A percentile compares a stretch with the other conserved stretches of the same genome.
These are phyloP conservation scores for Caenorhabditis latens DNA, from an alignment of 1,140 invertebrate species.

Conservation along the genomic window DNA sequence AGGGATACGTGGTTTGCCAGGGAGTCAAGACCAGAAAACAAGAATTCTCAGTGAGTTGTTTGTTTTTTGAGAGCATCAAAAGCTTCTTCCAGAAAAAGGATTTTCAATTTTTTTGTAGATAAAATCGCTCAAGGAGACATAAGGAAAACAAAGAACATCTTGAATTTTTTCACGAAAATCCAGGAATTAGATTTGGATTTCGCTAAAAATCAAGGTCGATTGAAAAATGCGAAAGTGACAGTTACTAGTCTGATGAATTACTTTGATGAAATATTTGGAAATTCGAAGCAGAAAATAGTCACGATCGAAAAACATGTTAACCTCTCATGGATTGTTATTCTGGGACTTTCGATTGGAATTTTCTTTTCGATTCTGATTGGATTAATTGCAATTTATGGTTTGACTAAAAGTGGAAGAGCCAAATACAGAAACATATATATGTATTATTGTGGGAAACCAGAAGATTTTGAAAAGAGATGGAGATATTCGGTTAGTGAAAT, in stretches of 20 bases:
- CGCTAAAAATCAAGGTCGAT: background rate
- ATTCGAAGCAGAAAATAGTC: background rate
- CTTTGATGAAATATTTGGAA: background rate
- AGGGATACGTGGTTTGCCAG: background rate
- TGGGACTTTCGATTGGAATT: background rate
- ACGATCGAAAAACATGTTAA: background rate
- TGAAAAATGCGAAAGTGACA: background rate
- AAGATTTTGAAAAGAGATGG: background rate
- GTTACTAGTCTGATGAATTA: background rate
- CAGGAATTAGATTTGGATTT: background rate
- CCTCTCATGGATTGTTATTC: background rate
- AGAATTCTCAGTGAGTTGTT: background rate
- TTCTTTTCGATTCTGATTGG: background rate
- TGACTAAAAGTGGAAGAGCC: background rate
- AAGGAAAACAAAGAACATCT: too few relatives aligned
- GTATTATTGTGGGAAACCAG: background rate
- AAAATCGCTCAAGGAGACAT: too few relatives aligned
- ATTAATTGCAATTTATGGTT: background rate
- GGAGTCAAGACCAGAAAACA: background rate
- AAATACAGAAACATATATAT: background rate
- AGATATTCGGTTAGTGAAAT: background rate
- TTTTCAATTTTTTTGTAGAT: too few relatives aligned
- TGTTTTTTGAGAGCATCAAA: background rate
- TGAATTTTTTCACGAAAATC: background rate
- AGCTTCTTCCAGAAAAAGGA: too few relatives aligned